phyloP scores from a whole-genome alignment of 2,797 vertebrate genomes.

The Clarias pachynema region DNA sequence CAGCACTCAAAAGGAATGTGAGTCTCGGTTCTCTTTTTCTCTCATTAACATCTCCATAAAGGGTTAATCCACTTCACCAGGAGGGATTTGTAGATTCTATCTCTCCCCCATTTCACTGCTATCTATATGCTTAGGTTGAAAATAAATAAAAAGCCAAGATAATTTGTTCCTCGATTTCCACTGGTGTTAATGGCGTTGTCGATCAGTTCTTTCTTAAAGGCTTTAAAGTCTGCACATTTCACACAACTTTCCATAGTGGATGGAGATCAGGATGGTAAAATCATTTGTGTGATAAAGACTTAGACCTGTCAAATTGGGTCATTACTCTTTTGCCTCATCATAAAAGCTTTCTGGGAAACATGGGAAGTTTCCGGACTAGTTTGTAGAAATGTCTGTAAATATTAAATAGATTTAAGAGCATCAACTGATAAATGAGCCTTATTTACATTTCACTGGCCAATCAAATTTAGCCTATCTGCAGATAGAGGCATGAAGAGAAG shows the following conservation, averaged over 20 bases:
- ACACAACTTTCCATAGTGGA: slow-evolving; percentile 48
- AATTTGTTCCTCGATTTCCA: slow-evolving; percentile 68
- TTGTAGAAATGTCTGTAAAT: not conserved
- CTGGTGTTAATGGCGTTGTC: slow-evolving; percentile 49
- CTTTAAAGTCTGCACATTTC: slow-evolving; percentile 61
- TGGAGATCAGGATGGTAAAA: slow-evolving; percentile 10
- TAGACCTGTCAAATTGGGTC: slow-evolving; percentile 3
- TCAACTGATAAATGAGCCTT: slow-evolving; percentile 1
- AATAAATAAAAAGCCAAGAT: slow-evolving; percentile 71
- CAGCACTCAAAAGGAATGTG: slow-evolving; percentile 62
- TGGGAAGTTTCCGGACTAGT: not conserved
- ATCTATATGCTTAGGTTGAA: slow-evolving; percentile 52
- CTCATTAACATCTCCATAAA: slow-evolving; percentile 81
- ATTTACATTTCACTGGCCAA: slow-evolving; percentile 14
- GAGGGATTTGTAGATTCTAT: slow-evolving; percentile 63
- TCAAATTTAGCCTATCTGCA: slow-evolving; percentile 8
- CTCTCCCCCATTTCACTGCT: slow-evolving; percentile 62
- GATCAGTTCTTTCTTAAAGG: slow-evolving; percentile 25
- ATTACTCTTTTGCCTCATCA: slow-evolving; percentile 16
- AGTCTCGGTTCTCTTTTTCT: slow-evolving; percentile 61
- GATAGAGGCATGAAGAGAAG: slow-evolving; percentile 25
- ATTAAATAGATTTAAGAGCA: not conserved
- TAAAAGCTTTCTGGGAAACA: slow-evolving; percentile 9
- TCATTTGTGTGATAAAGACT: slow-evolving; percentile 1
- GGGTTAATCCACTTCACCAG: slow-evolving; percentile 78